Base-by-base conservation (phyloP, 1,140 invertebrate genomes). In the Mya arenaria region DNA sequence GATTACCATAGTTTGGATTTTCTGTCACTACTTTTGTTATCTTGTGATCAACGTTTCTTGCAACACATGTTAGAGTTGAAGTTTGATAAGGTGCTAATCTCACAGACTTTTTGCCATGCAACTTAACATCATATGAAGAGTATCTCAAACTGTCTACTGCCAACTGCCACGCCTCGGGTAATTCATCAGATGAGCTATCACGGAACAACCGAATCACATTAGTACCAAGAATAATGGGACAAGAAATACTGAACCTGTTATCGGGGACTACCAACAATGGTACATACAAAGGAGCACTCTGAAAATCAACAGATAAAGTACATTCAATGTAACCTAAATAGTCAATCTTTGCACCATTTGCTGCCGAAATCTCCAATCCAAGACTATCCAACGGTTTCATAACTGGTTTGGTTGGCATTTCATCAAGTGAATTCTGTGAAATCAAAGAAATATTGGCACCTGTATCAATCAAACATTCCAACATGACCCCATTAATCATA, bases 251-350 rank as follows among this genome's bases (percentile, higher is more conserved):
- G 41, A 23, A 44, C 10, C 32, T 28, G 0, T 10, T 69, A 44
- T 69, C 66, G 4, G 5, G 66, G 6, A 48, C 41, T 0, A 69
- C 66, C 28, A 69, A 69, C 41, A 69, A 44, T 8, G 66, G 37
- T 8, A 65, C 62, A 34, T 13, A 17, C 6, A 34, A 17, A 34
- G n/a, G 15, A 65, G 23, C 17, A 65, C 39, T 36, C 13, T 15
- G 39, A 65, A 65, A 28, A 32, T n/a, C 10, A 48, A 28, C n/a
- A 23, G 28, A n/a, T 41, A 62, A 39, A 62, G n/a, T 23, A 4
- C 58, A 39, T 30, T 75, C 73, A 63, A 62, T 75, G 28, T 75
- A 75, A 4, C 58, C 34, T 0, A 62, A 1, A 30, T 44, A 75
- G 5, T 4, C n/a, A n/a, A 62, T n/a, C 5, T 37, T 62, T 28